Base-by-base conservation (phyloP, 2,113 vertebrate species). In the Phoenicopterus ruber region DNA sequence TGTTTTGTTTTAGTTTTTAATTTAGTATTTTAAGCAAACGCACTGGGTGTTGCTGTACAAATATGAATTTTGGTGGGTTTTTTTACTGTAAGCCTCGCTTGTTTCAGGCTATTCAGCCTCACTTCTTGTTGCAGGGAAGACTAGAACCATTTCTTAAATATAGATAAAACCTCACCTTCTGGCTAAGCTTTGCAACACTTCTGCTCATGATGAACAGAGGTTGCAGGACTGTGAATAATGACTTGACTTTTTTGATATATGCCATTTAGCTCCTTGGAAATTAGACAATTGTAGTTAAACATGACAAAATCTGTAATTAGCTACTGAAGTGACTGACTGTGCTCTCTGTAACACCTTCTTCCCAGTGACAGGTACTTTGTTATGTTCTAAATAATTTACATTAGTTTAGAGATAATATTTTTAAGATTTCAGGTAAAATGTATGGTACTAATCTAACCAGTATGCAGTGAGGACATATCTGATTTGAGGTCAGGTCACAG, bases 11-110 rank as follows among this genome's bases (percentile, higher is more conserved):
- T 78, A 81, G 52, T 66, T 92, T 96, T 96, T 91, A 81, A 86
- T 91, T 92, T 86, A 78, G 50, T 83, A 47, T 92, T 96, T 88
- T 94, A 94, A 84, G 80, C 46, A 92, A 90, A 81, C 81, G 55
- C 61, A 71, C 47, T 81, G n/a, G 13, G 83, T n/a, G n/a, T 92
- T 88, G 59, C 63, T 86, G 29, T 81, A 92, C 42, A 84, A 82
- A 84, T 90, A 77, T 25, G 32, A 83, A 81, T 86, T 70, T 80
- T 61, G 59, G 25, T 85, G 52, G 9, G 2, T 38, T n/a, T 74
- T 81, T 89, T 74, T 47, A 38, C 34, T 72, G 4, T 67, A 59
- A 79, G 29, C 21, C 31, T 90, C 6, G 11, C 25, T 86, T 73
- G 29, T 92, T 94, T 61, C 10, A 67, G n/a, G 31, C 44, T 82